phyloP scores from a whole-genome alignment of 2,113 vertebrate species.

The Cynoglossus semilaevis region DNA sequence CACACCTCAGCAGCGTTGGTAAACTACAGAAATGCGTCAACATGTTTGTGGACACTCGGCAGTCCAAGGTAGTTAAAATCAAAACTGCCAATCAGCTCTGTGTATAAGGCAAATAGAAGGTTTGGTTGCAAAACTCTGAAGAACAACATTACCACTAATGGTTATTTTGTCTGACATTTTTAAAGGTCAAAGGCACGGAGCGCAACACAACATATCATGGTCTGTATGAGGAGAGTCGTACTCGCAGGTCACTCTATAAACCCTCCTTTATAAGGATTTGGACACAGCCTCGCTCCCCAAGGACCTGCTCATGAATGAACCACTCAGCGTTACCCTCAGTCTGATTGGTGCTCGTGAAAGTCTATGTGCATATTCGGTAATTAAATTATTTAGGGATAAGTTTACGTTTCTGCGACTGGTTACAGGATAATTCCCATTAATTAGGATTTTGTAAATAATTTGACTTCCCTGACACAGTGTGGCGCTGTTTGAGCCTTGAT shows the following conservation, averaged over 20 bases:
- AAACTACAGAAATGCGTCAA: neutral
- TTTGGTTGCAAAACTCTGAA: neutral
- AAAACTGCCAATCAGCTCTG: neutral
- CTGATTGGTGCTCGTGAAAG: conserved; percentile 9
- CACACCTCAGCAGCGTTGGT: conserved; percentile 13
- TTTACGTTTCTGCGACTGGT: too few species aligned
- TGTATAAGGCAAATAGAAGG: neutral
- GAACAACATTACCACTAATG: neutral
- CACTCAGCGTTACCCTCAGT: conserved; percentile 53
- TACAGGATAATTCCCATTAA: too few species aligned
- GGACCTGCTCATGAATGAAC: conserved; percentile 66
- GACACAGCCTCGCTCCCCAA: conserved; percentile 59
- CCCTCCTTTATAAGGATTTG: conserved; percentile 63
- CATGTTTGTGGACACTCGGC: neutral
- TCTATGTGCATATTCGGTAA: neutral
- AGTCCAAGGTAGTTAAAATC: conserved; percentile 3
- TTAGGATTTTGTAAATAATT: too few species aligned
- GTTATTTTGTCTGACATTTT: conserved; percentile 15
- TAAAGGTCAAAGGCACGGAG: conserved; percentile 4
- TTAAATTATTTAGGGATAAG: too few species aligned
- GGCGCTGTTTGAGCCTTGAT: too few species aligned
- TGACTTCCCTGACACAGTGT: too few species aligned
- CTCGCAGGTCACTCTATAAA: conserved; percentile 62
- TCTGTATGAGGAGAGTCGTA: conserved; percentile 44
- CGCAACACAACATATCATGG: conserved; percentile 34